Evolutionary conservation across 2,797 vertebrate species (phyloP).

Genomic region (Ambastaia sidthimunki): DNA sequence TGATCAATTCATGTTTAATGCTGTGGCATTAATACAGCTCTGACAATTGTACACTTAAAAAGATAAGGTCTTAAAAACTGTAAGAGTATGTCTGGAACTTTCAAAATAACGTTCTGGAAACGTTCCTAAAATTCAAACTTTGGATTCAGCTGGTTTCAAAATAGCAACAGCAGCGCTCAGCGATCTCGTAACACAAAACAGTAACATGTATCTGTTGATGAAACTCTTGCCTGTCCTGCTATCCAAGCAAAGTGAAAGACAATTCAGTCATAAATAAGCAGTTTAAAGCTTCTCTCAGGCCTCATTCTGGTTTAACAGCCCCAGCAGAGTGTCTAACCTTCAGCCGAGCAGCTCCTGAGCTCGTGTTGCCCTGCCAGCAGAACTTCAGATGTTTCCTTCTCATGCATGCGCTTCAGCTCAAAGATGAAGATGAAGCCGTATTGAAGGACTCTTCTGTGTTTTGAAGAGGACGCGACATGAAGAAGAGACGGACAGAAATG

Average conservation of each 20-base stretch:
- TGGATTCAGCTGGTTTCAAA: neutral
- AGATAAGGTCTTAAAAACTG: no score
- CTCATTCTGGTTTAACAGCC: constrained; percentile 39
- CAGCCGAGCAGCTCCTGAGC: constrained; percentile 59
- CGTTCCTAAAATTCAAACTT: no score
- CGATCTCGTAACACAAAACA: constrained; percentile 14
- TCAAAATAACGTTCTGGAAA: no score
- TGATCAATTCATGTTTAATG: neutral
- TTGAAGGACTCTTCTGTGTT: constrained; percentile 67
- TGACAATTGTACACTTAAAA: neutral
- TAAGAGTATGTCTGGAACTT: no score
- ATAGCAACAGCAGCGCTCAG: neutral
- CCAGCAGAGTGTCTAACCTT: constrained; percentile 58
- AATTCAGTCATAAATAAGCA: constrained; percentile 34
- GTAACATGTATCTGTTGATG: constrained; percentile 31
- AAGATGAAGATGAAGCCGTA: constrained; percentile 60
- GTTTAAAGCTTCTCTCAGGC: constrained; percentile 38
- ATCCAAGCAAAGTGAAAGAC: constrained; percentile 28
- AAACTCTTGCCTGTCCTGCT: constrained; percentile 5
- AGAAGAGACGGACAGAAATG: neutral
- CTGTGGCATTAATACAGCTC: neutral
- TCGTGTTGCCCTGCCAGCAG: constrained; percentile 56
- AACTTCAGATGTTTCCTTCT: constrained; percentile 64
- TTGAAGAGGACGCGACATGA: neutral
- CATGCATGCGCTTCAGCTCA: constrained; percentile 61